Conservation (phyloP, 2,888 invertebrate species). For the Andrena bicolor region DNA sequence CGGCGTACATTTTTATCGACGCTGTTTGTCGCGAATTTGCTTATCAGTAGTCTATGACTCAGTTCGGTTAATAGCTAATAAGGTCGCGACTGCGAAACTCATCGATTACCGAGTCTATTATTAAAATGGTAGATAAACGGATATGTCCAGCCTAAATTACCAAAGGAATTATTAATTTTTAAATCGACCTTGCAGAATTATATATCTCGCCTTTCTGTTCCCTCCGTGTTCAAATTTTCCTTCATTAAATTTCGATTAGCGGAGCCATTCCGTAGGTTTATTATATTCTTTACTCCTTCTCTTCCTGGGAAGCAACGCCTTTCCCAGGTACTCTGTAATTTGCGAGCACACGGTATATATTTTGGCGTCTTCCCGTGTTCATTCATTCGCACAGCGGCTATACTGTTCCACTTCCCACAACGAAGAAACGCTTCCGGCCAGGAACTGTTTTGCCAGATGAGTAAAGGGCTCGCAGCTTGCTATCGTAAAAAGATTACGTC, state of each 20-base stretch:
- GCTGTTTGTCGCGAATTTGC: neutral
- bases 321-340: neutral
- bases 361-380: slow-evolving; percentile 13
- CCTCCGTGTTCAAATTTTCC: neutral
- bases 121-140: neutral
- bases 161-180: neutral
- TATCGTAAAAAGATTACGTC: slow-evolving; percentile 33
- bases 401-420: slow-evolving; percentile 36
- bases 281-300: neutral
- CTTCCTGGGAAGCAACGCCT: neutral
- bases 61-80: neutral
- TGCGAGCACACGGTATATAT: neutral
- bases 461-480: slow-evolving; percentile 23
- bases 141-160: neutral
- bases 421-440: slow-evolving; percentile 29
- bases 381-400: slow-evolving; percentile 19
- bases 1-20: slow-evolving; percentile 12
- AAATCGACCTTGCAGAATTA: neutral
- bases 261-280: neutral
- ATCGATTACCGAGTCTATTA: slow-evolving; percentile 21
- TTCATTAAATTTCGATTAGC: neutral
- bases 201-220: neutral
- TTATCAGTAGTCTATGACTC: slow-evolving; percentile 28
- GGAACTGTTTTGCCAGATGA: slow-evolving; percentile 35
- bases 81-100: neutral